Percentiles rank a stretch among this genome's conserved stretches.
These are phyloP conservation scores for Oriolus oriolus DNA, from an alignment of 2,113 vertebrate genomes.

Conservation along the genomic window DNA sequence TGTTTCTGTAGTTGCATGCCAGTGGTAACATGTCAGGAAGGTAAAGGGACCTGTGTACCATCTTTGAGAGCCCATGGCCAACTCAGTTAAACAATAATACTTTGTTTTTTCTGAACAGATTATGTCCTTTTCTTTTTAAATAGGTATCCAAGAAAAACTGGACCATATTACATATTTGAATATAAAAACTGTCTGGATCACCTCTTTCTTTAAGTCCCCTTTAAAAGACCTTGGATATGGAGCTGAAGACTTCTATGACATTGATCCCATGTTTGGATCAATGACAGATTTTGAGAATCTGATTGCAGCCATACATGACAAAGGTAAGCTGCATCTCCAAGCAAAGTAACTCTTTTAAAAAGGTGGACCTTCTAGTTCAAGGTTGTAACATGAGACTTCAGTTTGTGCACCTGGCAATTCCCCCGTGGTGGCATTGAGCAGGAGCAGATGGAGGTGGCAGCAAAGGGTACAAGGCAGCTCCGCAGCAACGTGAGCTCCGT, in stretches of 20 bases:
- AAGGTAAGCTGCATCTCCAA: constrained; percentile 68
- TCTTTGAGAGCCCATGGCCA: background rate
- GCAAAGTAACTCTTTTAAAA: background rate
- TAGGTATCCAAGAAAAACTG: constrained; percentile 88
- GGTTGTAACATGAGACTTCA: background rate
- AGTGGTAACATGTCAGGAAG: background rate
- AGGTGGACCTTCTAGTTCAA: background rate
- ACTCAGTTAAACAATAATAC: background rate
- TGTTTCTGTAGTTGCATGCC: background rate
- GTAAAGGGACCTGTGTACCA: background rate
- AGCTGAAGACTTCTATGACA: constrained; percentile 85
- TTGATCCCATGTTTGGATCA: constrained; percentile 91
- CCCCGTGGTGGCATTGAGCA: rapidly evolving
- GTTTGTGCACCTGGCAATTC: background rate
- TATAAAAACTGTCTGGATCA: constrained; percentile 89
- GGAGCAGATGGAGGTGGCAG: background rate
- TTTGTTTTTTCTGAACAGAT: background rate
- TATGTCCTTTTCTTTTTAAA: background rate
- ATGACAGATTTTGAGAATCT: constrained; percentile 92
- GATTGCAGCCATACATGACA: constrained; percentile 83
- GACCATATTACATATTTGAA: constrained; percentile 84
- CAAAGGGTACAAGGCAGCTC: background rate
- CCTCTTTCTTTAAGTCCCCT: constrained; percentile 88
- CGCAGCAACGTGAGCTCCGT: rapidly evolving
- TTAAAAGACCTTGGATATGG: constrained; percentile 89